Base-by-base conservation (phyloP, 2,888 invertebrate species). In the Prenolepis imparis region DNA sequence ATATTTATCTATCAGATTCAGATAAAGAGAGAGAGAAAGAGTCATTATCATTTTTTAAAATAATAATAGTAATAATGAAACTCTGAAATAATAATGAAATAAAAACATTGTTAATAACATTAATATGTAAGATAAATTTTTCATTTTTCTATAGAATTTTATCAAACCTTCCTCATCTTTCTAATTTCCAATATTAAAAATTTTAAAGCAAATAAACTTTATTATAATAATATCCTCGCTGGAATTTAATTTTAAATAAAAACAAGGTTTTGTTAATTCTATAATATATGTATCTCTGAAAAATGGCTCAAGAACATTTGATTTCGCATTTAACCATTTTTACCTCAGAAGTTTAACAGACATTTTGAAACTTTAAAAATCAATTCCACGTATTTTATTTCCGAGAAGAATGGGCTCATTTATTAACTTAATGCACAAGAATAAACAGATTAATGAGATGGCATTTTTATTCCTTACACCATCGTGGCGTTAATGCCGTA, bases 161-260 rank as follows among this genome's bases (percentile, higher is more conserved):
- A 39, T 48, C n/a, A 28, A 68, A n/a, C 11, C 12, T 68, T 70
- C 44, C 15, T 24, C 36, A 57, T 18, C 4, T 57, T 72, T 2
- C 0, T 4, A 72, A 72, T 72, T 72, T 72, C 21, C 9, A 57
- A 57, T 57, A 72, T 72, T 39, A 39, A 15, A 57, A 12, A 39
- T 39, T 9, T 55, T 8, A 52, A 70, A 44, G 44, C 2, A 15
- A 55, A 70, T 70, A 70, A 39, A 39, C 1, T 4, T 6, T 11
- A 12, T 32, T n/a, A 48, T 36, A 70, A 70, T 36, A 55, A 36
- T 55, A 52, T 52, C 1, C 3, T 28, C 1, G n/a, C 28, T 68
- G 2, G 24, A 39, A 57, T 24, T 57, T n/a, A n/a, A n/a, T n/a
- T n/a, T n/a, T n/a, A 24, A 72, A 18, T 36, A 57, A 39, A 72